Percentiles rank a stretch among this genome's conserved stretches.
phyloP scores from a whole-genome alignment of 2,888 invertebrate species.

The Callimorpha dominula region DNA sequence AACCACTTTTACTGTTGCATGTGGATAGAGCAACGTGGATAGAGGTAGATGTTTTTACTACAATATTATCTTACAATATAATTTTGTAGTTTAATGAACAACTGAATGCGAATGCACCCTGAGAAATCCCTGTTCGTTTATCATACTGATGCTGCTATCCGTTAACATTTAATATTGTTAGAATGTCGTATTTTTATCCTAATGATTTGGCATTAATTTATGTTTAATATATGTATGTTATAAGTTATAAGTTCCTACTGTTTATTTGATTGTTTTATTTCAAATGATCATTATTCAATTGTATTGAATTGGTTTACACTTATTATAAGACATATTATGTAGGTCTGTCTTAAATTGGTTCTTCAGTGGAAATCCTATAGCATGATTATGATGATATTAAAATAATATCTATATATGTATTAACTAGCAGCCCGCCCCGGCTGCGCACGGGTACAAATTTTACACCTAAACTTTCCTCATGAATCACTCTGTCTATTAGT shows the following conservation, averaged over 20 bases:
- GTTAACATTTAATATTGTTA: too few relatives aligned
- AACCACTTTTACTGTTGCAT: too few relatives aligned
- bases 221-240: not conserved
- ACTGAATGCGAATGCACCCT: too few relatives aligned
- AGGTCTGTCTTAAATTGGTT: not conserved
- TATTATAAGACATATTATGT: not conserved
- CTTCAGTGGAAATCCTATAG: not conserved
- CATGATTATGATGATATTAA: not conserved
- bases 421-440: too few relatives aligned
- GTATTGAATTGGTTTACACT: not conserved
- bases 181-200: not conserved
- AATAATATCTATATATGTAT: not conserved
- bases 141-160: not conserved
- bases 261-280: not conserved
- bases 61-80: not conserved
- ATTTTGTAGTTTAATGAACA: not conserved
- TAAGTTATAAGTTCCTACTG: not conserved
- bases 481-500: too few relatives aligned
- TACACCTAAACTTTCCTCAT: too few relatives aligned
- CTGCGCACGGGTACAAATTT: too few relatives aligned
- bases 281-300: not conserved
- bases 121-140: not conserved
- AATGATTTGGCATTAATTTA: not conserved
- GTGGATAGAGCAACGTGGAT: too few relatives aligned
- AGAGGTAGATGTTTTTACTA: too few relatives aligned